A percentile compares a stretch with the other conserved stretches of the same genome.
Conservation (phyloP, 2,888 invertebrate genomes). For the Entomobrya multifasciata region DNA sequence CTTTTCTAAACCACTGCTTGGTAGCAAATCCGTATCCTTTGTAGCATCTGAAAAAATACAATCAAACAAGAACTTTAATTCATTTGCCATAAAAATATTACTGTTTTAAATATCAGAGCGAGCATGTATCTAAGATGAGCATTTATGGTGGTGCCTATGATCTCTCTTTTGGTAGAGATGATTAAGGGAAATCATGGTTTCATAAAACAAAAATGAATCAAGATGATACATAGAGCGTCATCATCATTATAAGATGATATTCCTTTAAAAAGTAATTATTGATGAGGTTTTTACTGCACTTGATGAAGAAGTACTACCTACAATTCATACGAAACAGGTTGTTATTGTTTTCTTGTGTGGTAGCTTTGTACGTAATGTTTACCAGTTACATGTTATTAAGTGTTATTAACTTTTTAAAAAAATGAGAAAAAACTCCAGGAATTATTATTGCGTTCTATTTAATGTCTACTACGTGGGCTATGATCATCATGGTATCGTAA, state of each 20-base stretch:
- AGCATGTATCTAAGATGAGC: not conserved
- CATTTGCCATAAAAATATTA: not conserved
- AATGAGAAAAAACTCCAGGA: slow-evolving; percentile 61
- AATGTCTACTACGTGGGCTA: slow-evolving; percentile 60
- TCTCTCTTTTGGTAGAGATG: too few species aligned
- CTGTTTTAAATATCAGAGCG: not conserved
- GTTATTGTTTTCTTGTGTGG: slow-evolving; percentile 30
- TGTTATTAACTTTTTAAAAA: slow-evolving; percentile 65
- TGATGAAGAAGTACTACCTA: not conserved
- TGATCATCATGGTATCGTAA: slow-evolving; percentile 17
- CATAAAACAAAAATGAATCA: not conserved
- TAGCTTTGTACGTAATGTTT: slow-evolving; percentile 49
- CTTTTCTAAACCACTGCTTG: too few species aligned
- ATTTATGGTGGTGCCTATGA: slow-evolving; percentile 32
- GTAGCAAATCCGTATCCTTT: too few species aligned
- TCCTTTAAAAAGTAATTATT: slow-evolving; percentile 50
- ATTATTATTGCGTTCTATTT: slow-evolving; percentile 64
- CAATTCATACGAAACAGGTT: slow-evolving; percentile 42
- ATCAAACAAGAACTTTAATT: not conserved
- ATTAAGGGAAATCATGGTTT: slow-evolving; percentile 24
- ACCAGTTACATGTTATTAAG: slow-evolving; percentile 69
- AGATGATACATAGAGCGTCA: slow-evolving; percentile 7
- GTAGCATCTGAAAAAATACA: slow-evolving; percentile 34
- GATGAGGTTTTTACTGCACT: slow-evolving; percentile 27
- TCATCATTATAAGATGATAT: slow-evolving; percentile 46